Base-by-base conservation (phyloP, 2,113 vertebrate species). In the Columbina picui region DNA sequence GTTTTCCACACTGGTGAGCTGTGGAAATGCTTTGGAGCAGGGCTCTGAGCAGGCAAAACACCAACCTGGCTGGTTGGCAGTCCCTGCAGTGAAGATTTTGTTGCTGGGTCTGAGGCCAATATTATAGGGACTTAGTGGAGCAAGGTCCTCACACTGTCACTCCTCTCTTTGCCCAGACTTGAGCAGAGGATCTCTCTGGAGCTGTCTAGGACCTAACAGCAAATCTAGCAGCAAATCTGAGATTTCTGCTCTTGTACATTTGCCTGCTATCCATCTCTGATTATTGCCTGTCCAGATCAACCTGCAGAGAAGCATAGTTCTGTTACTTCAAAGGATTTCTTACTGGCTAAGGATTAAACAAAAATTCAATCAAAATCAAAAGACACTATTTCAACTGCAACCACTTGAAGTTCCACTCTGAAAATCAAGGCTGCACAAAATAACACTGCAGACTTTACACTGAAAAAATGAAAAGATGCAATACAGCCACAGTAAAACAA, bases 331-430 rank as follows among this genome's bases (percentile, higher is more conserved):
- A 74, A 94, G 49, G 56, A 9, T 65, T 75, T 65, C 56, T 74
- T 41, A n/a, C 52, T 95, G 81, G 84, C 71, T 79, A 59, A 39
- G 12, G 85, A 89, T 91, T 64, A 94, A 92, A 74, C 45, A 75
- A 69, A 89, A 83, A 67, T 11, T 47, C 75, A 71, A 2, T 30
- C 32, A 45, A 67, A 68, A 70, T 64, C 67, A 69, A 50, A 65
- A 59, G 60, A 56, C 38, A 38, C 7, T 12, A 18, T 65, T 74
- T 92, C 39, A 50, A 20, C 56, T n/a, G 41, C 29, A 61, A 25
- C n/a, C 7, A 11, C n/a, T 81, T 67, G 29, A 30, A 52, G 27
- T 27, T 85, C 39, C 17, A 22, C 11, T 25, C 60, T 70, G 65
- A 78, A 71, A 84, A 57, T 6, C 56, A 81, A 68, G 43, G 63